Evolutionary conservation across 2,888 invertebrate genomes (phyloP), one percentile per base, ranked within the genome.

Genomic region (Meta bourneti): DNA sequence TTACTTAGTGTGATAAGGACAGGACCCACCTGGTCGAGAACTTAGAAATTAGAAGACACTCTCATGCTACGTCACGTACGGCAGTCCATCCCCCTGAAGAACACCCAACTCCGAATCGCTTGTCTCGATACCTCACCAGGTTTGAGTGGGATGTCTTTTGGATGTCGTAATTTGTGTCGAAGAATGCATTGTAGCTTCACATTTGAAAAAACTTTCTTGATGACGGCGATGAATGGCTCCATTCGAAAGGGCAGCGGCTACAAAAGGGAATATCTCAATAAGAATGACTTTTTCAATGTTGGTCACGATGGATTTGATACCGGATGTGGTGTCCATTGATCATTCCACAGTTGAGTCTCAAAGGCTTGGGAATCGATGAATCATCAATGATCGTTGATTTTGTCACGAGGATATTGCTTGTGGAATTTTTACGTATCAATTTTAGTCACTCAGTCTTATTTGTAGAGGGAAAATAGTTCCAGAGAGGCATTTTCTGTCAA

Each of bases 11-110:
- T 8, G 90, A 90, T 90, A 90, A 90, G 80, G 49, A 48, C 75
- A 48, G 16, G n/a, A 52, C 49, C 90, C 90, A 90, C 84, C 90
- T 90, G 90, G 90, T 52, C 49, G 19, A 72, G 69, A 70, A 80
- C 16, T 19, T 49, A 54, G 34, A 49, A n/a, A 72, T 79, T n/a
- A 19, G 61, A 34, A 75, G 61, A 75, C 52, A 84, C 54, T 75
- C 20, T 78, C 75, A 88, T 88, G 88, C 75, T 6, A 13, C 49
- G 88, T 34, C 88, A 88, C 88, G 88, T 72, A 72, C 82, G 16
- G 13, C 75, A 34, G 34, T 34, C 34, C 34, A 34, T 61, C 61
- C 61, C 61, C 61, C 61, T 61, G 34, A 34, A 34, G 34, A 34
- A 34, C 34, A 34, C 34, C 34, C 34, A 34, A 6, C 16, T 61